Conservation (phyloP, 2,797 vertebrate genomes). For the Coilia nasus region DNA sequence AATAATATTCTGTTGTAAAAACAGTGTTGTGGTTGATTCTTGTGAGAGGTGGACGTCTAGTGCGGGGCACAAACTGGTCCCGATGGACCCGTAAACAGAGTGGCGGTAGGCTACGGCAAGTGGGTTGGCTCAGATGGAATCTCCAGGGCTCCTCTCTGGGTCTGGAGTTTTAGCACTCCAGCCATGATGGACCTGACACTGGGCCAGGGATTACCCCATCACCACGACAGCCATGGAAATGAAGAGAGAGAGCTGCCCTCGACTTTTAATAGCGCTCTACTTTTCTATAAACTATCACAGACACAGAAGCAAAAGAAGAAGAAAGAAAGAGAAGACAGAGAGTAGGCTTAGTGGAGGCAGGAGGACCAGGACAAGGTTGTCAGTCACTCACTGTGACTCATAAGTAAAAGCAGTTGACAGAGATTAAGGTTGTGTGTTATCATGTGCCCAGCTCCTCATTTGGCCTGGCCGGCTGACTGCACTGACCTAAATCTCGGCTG, state of each 20-base stretch:
- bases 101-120: background rate
- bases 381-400: background rate
- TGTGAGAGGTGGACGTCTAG: background rate
- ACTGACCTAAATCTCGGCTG: background rate
- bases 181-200: slow-evolving; percentile 27
- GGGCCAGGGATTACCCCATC: slow-evolving; percentile 43
- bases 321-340: background rate
- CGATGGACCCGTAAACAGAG: background rate
- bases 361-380: background rate
- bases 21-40: background rate
- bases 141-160: background rate
- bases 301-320: background rate
- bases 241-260: background rate
- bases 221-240: slow-evolving; percentile 40
- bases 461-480: background rate
- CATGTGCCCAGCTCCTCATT: background rate
- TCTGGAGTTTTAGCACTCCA: background rate
- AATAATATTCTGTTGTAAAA: background rate
- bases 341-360: background rate
- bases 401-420: background rate
- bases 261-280: background rate
- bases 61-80: background rate
- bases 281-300: slow-evolving; percentile 25
- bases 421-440: background rate
- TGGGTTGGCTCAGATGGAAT: background rate